Conservation (phyloP, 2,888 invertebrate genomes). For the Maniola hyperantus region DNA sequence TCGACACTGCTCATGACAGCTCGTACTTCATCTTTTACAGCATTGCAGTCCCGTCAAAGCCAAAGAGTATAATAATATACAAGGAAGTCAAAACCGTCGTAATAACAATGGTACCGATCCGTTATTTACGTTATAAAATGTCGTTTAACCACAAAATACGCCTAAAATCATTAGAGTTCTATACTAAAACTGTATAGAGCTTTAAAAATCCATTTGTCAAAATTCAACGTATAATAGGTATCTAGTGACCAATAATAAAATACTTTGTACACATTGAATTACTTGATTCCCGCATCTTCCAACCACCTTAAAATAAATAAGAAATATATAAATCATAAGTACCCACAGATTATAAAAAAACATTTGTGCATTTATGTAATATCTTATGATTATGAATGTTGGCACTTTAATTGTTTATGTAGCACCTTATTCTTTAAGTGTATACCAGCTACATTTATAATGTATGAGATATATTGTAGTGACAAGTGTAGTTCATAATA, state of each 20-base stretch:
- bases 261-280: conserved; percentile 15
- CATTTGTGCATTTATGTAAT: conserved; percentile 41
- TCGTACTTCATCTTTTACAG: too few species aligned
- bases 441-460: conserved; percentile 19
- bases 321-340: not conserved
- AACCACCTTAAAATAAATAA: conserved; percentile 15
- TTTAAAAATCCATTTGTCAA: too few species aligned
- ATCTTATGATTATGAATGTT: conserved; percentile 48
- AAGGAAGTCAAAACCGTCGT: too few species aligned
- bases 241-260: not conserved
- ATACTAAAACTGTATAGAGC: too few species aligned
- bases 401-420: conserved; percentile 58
- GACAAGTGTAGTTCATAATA: not conserved
- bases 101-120: too few species aligned
- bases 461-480: not conserved
- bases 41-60: too few species aligned
- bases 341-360: conserved; percentile 7
- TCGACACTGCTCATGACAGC: too few species aligned
- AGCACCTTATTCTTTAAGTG: conserved; percentile 52
- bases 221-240: too few species aligned
- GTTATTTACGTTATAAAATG: too few species aligned
- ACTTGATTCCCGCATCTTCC: not conserved
- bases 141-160: too few species aligned
- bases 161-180: too few species aligned
- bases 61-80: too few species aligned